These are phyloP conservation scores for Scaptodrosophila lebanonensis DNA, from an alignment of 1,140 invertebrate genomes.

Conservation along the genomic window DNA sequence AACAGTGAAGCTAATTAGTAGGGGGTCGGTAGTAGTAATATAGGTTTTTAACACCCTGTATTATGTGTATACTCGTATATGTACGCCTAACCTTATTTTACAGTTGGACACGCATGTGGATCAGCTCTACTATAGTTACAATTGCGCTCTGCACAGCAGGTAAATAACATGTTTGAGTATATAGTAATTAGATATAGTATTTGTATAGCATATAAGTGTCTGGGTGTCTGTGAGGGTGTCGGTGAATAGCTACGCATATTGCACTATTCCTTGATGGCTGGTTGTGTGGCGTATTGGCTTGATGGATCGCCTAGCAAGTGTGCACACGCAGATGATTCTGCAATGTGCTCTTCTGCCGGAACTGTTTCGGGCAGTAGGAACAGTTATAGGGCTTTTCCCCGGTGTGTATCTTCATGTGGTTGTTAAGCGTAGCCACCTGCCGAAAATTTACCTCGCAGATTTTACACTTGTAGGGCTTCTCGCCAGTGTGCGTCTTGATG, in stretches of 20 bases:
- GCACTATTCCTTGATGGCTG: constrained; percentile 68
- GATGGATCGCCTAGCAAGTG: constrained; percentile 51
- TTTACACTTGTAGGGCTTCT: constrained; percentile 76
- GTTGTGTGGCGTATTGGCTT: constrained; percentile 35
- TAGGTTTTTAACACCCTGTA: constrained; percentile 49
- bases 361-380: constrained; percentile 76
- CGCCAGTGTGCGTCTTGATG: constrained; percentile 76
- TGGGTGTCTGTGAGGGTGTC: constrained; percentile 27
- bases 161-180: constrained; percentile 74
- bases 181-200: constrained; percentile 46
- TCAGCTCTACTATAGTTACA: constrained; percentile 67
- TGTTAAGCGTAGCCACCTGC: constrained; percentile 74
- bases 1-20: constrained; percentile 59
- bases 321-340: constrained; percentile 75
- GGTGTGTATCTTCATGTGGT: constrained; percentile 77
- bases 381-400: constrained; percentile 76
- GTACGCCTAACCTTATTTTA: constrained; percentile 65
- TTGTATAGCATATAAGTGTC: constrained; percentile 35
- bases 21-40: constrained; percentile 23
- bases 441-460: constrained; percentile 74
- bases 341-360: constrained; percentile 73
- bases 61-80: constrained; percentile 7
- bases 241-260: constrained; percentile 48
- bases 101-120: constrained; percentile 72
- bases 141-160: constrained; percentile 76